These are phyloP conservation scores for Ditula angustiorana DNA, from an alignment of 2,888 invertebrate species.

Conservation along the genomic window DNA sequence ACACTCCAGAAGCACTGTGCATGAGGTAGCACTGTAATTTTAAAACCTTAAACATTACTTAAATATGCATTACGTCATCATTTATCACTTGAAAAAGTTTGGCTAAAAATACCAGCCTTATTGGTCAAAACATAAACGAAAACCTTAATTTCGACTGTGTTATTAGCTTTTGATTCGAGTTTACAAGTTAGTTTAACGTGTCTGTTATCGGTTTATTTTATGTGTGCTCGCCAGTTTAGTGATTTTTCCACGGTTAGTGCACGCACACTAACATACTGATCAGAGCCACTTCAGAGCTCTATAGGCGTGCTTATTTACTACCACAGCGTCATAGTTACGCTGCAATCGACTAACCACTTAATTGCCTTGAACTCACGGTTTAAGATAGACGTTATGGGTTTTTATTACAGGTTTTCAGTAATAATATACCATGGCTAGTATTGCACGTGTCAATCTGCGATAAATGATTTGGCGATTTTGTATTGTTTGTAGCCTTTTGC, in stretches of 20 bases:
- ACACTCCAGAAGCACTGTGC: too few relatives aligned
- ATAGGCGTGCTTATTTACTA: slow-evolving; percentile 22
- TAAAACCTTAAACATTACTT: too few relatives aligned
- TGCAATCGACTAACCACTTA: slow-evolving; percentile 6
- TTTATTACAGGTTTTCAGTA: slow-evolving; percentile 39
- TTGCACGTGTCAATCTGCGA: slow-evolving; percentile 39
- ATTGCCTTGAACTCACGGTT: background rate
- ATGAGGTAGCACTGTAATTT: too few relatives aligned
- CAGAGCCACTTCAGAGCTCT: too few relatives aligned
- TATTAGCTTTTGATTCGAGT: slow-evolving; percentile 53
- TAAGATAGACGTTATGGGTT: background rate
- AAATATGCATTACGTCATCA: too few relatives aligned
- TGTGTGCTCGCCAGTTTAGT: slow-evolving; percentile 59
- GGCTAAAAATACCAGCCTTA: background rate
- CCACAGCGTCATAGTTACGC: slow-evolving; percentile 1
- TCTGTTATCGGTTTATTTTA: slow-evolving; percentile 67
- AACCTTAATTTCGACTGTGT: slow-evolving; percentile 42
- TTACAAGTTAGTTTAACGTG: slow-evolving; percentile 59
- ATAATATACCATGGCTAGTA: slow-evolving; percentile 39
- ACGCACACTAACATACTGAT: slow-evolving; percentile 39
- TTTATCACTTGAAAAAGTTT: too few relatives aligned
- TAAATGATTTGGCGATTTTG: slow-evolving; percentile 40
- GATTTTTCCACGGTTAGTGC: slow-evolving; percentile 59
- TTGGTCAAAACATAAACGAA: background rate
- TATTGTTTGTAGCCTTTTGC: slow-evolving; percentile 35